phyloP scores from a whole-genome alignment of 37 sponge, comb jelly and placozoan genomes.

The Aphrocallistes beatrix region DNA sequence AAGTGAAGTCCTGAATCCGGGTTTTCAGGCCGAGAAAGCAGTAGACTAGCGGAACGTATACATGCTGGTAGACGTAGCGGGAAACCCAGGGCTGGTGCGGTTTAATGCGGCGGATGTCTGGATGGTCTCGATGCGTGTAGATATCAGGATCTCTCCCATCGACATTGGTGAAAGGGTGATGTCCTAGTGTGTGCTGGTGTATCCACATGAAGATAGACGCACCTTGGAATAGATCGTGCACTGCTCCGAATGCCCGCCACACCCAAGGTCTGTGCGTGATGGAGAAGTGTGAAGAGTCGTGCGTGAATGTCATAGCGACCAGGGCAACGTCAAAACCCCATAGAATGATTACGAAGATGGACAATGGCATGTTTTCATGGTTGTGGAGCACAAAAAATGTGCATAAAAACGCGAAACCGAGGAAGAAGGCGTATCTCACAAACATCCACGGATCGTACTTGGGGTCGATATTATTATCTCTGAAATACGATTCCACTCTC shows the following conservation, averaged over 20 bases:
- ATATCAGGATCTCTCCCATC: slow-evolving; percentile 89
- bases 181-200: slow-evolving; percentile 77
- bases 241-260: slow-evolving; percentile 57
- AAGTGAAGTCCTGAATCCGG: slow-evolving; percentile 66
- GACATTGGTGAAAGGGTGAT: slow-evolving; percentile 87
- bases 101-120: slow-evolving; percentile 87
- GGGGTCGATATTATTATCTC: slow-evolving; percentile 79
- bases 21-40: slow-evolving; percentile 73
- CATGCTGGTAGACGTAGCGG: slow-evolving; percentile 80
- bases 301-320: slow-evolving; percentile 73
- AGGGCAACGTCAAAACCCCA: slow-evolving; percentile 66
- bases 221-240: slow-evolving; percentile 68
- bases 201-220: slow-evolving; percentile 68
- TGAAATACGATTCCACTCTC: slow-evolving; percentile 66
- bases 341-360: slow-evolving; percentile 22
- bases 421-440: slow-evolving; percentile 49
- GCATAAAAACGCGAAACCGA: slow-evolving; percentile 27
- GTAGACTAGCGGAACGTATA: slow-evolving; percentile 81
- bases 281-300: slow-evolving; percentile 85
- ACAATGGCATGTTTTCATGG: slow-evolving; percentile 35
- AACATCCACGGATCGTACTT: slow-evolving; percentile 83
- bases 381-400: slow-evolving; percentile 36
- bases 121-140: slow-evolving; percentile 44
- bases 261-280: slow-evolving; percentile 92
- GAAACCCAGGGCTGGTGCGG: slow-evolving; percentile 68